phyloP scores from a whole-genome alignment of 2,797 vertebrate genomes.

The Florisuga fusca region DNA sequence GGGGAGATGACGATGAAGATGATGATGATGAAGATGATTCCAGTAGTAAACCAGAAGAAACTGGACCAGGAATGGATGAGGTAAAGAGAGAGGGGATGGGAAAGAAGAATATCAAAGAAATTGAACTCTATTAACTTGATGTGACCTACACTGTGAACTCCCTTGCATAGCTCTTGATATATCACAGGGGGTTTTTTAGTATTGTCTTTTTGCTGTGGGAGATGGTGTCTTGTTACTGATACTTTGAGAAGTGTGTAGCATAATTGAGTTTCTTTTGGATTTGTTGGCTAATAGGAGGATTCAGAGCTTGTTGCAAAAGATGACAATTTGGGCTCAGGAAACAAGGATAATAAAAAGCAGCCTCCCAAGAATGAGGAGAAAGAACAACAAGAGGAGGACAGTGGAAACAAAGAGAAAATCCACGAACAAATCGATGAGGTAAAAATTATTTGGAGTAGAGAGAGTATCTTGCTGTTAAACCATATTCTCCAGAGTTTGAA shows the following conservation, averaged over 20 bases:
- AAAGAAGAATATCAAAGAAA: background rate
- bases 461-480: background rate
- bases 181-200: background rate
- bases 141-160: background rate
- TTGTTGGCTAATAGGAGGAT: constrained; percentile 81
- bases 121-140: background rate
- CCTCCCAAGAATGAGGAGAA: constrained; percentile 79
- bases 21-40: constrained; percentile 83
- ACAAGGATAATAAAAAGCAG: constrained; percentile 86
- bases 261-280: background rate
- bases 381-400: constrained; percentile 70
- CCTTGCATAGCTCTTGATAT: background rate
- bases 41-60: constrained; percentile 86
- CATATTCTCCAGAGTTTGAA: background rate
- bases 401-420: constrained; percentile 86
- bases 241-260: background rate
- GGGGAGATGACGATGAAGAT: constrained; percentile 90
- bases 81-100: constrained; percentile 62
- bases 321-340: constrained; percentile 86
- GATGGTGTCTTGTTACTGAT: background rate
- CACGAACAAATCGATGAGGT: constrained; percentile 96
- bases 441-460: background rate
- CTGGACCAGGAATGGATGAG: constrained; percentile 94
- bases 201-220: background rate
- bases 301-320: constrained; percentile 95